Evolutionary conservation across 2,888 invertebrate genomes (phyloP).

Genomic region (Himalopsyche anomala): DNA sequence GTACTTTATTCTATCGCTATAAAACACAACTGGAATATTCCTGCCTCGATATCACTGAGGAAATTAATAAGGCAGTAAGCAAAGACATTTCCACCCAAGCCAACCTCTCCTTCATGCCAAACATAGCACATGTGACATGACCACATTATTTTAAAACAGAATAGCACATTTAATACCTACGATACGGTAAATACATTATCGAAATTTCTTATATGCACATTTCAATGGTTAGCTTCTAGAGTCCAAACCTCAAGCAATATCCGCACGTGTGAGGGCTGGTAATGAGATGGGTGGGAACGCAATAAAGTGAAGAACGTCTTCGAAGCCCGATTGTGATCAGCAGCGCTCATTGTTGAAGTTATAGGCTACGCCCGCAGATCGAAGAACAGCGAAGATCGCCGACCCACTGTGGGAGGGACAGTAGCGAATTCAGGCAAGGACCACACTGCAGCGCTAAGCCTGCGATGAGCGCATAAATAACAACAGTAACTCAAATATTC

Average conservation of each 20-base stretch:
- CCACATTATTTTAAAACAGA: too few species aligned
- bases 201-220: too few species aligned
- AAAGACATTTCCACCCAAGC: too few species aligned
- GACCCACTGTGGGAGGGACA: slow-evolving; percentile 27
- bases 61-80: too few species aligned
- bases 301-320: slow-evolving; percentile 51
- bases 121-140: too few species aligned
- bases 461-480: background rate
- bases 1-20: too few species aligned
- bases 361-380: slow-evolving; percentile 22
- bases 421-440: background rate
- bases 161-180: too few species aligned
- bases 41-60: too few species aligned
- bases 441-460: background rate
- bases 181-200: too few species aligned
- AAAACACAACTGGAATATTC: too few species aligned
- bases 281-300: slow-evolving; percentile 47
- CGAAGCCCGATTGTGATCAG: slow-evolving; percentile 47
- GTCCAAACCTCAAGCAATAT: background rate
- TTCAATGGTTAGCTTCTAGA: background rate
- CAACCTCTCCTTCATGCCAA: too few species aligned
- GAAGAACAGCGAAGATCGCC: slow-evolving; percentile 41
- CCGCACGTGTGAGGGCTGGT: slow-evolving; percentile 2
- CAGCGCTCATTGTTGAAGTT: slow-evolving; percentile 40
- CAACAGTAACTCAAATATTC: too few species aligned